Percentiles rank a stretch among this genome's conserved stretches.
These are phyloP conservation scores for Yasuhikotakia modesta DNA, from an alignment of 2,797 vertebrate genomes.

Conservation along the genomic window DNA sequence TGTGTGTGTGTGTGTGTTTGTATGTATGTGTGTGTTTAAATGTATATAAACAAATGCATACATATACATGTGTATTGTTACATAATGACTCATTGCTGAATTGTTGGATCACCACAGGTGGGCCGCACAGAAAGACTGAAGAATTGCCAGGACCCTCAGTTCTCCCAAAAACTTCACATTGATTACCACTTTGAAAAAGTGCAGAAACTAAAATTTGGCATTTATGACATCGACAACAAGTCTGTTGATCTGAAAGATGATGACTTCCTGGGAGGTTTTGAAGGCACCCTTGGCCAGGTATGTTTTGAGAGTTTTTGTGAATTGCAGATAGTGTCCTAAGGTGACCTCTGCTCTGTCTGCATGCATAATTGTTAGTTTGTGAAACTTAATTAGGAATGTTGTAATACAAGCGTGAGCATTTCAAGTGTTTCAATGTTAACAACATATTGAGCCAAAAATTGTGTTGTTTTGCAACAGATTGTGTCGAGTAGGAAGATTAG, in stretches of 20 bases:
- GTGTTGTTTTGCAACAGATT: slow-evolving; percentile 69
- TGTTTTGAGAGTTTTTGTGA: neutral
- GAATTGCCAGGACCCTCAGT: slow-evolving; percentile 85
- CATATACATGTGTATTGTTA: neutral
- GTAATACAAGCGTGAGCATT: neutral
- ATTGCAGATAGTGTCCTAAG: neutral
- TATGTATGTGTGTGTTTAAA: too few relatives aligned
- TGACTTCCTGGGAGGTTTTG: slow-evolving; percentile 88
- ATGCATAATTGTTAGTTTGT: neutral
- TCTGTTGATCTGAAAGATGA: slow-evolving; percentile 82
- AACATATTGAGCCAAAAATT: neutral
- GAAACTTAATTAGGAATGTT: neutral
- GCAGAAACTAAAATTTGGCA: slow-evolving; percentile 84
- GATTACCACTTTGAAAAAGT: slow-evolving; percentile 91
- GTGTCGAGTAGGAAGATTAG: slow-evolving; percentile 85
- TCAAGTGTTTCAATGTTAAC: neutral
- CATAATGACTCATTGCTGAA: neutral
- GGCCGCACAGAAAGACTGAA: slow-evolving; percentile 82
- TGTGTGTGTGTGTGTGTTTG: neutral
- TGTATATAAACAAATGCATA: too few relatives aligned
- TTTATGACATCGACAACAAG: slow-evolving; percentile 93
- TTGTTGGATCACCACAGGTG: slow-evolving; percentile 70
- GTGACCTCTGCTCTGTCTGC: neutral
- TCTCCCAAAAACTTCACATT: slow-evolving; percentile 84
- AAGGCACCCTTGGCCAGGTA: slow-evolving; percentile 91